Evolutionary conservation across 1,140 invertebrate genomes (phyloP).

Genomic region (Pseudomyrmex gracilis): DNA sequence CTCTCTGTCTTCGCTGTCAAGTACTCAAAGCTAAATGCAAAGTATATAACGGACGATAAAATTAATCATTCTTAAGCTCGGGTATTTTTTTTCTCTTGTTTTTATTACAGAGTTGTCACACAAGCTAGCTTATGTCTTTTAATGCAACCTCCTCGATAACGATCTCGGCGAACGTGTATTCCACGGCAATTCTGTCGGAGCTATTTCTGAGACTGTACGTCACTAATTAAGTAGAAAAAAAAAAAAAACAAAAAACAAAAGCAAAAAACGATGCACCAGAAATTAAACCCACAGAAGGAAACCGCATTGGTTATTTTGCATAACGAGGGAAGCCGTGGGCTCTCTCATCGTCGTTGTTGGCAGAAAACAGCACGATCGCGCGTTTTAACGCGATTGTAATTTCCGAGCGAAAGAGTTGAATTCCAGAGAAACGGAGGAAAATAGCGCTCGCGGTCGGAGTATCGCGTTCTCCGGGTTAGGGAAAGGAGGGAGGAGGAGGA

Average conservation of each 20-base stretch:
- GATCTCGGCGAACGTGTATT: not conserved
- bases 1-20: no score
- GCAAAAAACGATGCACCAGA: not conserved
- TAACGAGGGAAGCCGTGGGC: slow-evolving; percentile 16
- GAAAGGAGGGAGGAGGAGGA: not conserved
- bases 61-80: not conserved
- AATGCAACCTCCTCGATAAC: not conserved
- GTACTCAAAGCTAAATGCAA: not conserved
- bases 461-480: slow-evolving; percentile 22
- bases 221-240: slow-evolving; percentile 38
- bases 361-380: not conserved
- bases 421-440: slow-evolving; percentile 16
- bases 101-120: not conserved
- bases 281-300: slow-evolving; percentile 11
- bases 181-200: slow-evolving; percentile 9
- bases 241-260: no score
- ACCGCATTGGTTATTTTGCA: slow-evolving; percentile 19
- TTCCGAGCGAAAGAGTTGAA: slow-evolving; percentile 21
- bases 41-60: slow-evolving; percentile 2
- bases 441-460: slow-evolving; percentile 1
- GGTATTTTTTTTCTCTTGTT: no score
- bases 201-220: not conserved
- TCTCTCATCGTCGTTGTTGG: slow-evolving; percentile 24
- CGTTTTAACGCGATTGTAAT: slow-evolving; percentile 47
- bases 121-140: slow-evolving; percentile 1